Percentiles rank a stretch among this genome's conserved stretches.
These are phyloP conservation scores for Caenorhabditis uteleia DNA, from an alignment of 2,888 invertebrate genomes.

Conservation along the genomic window DNA sequence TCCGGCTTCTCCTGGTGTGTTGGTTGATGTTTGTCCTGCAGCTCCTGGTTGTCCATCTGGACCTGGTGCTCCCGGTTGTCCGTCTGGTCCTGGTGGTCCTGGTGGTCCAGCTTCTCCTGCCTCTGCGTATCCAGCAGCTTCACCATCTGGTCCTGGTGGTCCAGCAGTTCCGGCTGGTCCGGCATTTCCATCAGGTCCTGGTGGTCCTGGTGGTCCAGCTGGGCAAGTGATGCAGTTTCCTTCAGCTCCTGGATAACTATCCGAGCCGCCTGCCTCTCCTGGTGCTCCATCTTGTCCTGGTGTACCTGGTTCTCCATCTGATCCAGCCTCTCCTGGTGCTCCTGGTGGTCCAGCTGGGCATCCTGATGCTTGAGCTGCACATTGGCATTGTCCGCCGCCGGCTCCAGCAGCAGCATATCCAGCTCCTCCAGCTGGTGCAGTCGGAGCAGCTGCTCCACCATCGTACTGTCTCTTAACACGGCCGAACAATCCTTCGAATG, in stretches of 20 bases:
- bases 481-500: constrained; percentile 35
- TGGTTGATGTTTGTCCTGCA: constrained; percentile 34
- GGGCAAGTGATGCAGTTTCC: constrained; percentile 39
- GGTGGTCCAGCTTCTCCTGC: constrained; percentile 37
- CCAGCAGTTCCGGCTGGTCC: constrained; percentile 35
- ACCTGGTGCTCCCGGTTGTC: constrained; percentile 44
- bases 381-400: constrained; percentile 9
- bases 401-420: constrained; percentile 8
- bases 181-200: constrained; percentile 38
- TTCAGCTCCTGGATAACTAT: constrained; percentile 29
- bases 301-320: constrained; percentile 19
- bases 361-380: constrained; percentile 13
- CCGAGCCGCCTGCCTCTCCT: constrained; percentile 16
- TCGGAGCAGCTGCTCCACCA: constrained; percentile 5
- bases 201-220: constrained; percentile 42
- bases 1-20: constrained; percentile 48
- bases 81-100: constrained; percentile 45
- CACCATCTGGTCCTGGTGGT: constrained; percentile 33
- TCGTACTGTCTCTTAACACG: constrained; percentile 24
- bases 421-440: constrained; percentile 7
- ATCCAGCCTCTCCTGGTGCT: constrained; percentile 35
- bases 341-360: constrained; percentile 34
- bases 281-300: constrained; percentile 15
- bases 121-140: constrained; percentile 17
- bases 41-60: constrained; percentile 38